phyloP scores from a whole-genome alignment of 2,113 vertebrate species.

The Lathamus discolor region DNA sequence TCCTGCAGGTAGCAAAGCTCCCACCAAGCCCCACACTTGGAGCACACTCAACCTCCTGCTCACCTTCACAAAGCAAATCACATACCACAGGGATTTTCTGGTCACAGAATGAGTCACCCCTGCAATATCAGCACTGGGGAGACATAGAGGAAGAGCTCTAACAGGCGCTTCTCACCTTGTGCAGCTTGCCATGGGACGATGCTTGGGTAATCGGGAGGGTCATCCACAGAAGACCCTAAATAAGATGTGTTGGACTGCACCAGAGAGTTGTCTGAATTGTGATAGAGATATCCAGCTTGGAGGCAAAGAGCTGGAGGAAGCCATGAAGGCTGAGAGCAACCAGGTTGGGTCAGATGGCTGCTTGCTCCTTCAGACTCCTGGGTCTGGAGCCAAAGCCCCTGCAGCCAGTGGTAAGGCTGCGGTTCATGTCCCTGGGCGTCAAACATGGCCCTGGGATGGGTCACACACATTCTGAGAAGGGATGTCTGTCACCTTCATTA shows the following conservation, averaged over 20 bases:
- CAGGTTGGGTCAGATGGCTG: not conserved
- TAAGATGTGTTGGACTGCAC: not conserved
- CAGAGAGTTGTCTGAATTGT: not conserved
- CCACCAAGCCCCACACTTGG: rapidly evolving
- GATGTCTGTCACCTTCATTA: not conserved
- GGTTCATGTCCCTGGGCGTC: rapidly evolving
- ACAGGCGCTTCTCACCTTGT: not conserved
- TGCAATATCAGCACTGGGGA: not conserved
- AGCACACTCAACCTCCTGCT: not conserved
- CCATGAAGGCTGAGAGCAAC: not conserved
- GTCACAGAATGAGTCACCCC: not conserved
- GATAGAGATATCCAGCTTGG: not conserved
- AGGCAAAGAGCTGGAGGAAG: not conserved
- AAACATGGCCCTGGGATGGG: not conserved
- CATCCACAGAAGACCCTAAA: rapidly evolving
- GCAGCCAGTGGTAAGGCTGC: not conserved
- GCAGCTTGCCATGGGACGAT: not conserved
- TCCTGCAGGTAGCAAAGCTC: not conserved
- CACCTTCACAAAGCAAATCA: not conserved
- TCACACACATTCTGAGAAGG: not conserved
- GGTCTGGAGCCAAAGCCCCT: not conserved
- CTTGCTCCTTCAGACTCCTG: rapidly evolving
- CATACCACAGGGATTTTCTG: not conserved
- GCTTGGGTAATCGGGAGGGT: not conserved
- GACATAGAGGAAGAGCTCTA: not conserved